Conservation (phyloP, 2,113 vertebrate genomes). For the Morone saxatilis region DNA sequence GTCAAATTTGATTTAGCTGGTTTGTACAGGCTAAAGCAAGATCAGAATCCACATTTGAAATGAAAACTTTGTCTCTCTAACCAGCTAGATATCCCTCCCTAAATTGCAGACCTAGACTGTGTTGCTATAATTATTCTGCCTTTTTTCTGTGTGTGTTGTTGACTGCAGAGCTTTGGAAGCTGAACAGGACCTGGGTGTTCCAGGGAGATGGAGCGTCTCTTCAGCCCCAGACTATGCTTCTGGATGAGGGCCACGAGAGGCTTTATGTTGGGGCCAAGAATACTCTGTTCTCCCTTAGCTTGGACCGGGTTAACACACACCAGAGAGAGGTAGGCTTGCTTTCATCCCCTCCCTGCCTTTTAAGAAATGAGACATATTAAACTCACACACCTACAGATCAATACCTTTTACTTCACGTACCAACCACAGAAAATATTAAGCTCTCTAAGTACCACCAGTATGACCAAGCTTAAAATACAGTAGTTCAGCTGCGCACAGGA, state of each 20-base stretch:
- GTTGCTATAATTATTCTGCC: conserved; percentile 13
- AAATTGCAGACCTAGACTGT: background rate
- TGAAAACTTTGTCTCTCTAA: background rate
- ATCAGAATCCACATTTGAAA: background rate
- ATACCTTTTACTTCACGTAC: background rate
- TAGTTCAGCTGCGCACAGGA: too few species aligned
- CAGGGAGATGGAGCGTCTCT: conserved; percentile 87
- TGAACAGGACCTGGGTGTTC: conserved; percentile 95
- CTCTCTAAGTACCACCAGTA: too few species aligned
- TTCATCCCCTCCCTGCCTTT: background rate
- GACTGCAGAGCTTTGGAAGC: conserved; percentile 91
- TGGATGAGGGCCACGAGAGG: conserved; percentile 94
- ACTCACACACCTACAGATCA: conserved; percentile 1
- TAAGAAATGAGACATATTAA: conserved; percentile 14
- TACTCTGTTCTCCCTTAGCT: conserved; percentile 92
- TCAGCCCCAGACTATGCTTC: conserved; percentile 90
- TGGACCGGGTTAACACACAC: conserved; percentile 90
- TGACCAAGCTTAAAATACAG: too few species aligned
- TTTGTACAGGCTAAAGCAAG: conserved; percentile 1
- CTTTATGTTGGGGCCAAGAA: conserved; percentile 95
- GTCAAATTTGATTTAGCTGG: conserved; percentile 42
- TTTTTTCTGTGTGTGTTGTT: conserved; percentile 57
- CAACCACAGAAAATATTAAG: too few species aligned
- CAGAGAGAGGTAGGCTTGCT: conserved; percentile 88
- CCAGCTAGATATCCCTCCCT: background rate